Evolutionary conservation across 1,140 invertebrate genomes (phyloP).

Genomic region (Teleogryllus occipitalis): DNA sequence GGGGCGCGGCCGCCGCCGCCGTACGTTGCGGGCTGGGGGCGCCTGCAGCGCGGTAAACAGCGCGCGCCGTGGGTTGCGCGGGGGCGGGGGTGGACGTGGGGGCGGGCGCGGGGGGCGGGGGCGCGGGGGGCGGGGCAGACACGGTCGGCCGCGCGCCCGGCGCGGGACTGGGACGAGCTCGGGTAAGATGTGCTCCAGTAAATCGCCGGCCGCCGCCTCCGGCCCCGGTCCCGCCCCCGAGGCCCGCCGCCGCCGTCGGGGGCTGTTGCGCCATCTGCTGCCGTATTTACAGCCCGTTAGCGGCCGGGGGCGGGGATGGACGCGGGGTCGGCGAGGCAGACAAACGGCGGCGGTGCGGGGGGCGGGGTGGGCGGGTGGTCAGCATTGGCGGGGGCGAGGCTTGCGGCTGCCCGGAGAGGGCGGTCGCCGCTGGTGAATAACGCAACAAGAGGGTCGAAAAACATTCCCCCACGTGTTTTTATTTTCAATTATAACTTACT

Average conservation of each 20-base stretch:
- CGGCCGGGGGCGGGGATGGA: background rate
- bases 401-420: background rate
- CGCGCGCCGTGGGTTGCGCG: no score
- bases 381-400: no score
- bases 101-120: no score
- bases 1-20: no score
- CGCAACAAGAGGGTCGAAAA: background rate
- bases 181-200: background rate
- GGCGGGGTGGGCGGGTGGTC: background rate
- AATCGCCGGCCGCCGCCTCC: background rate
- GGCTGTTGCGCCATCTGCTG: no score
- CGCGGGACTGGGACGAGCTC: background rate
- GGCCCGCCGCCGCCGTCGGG: no score
- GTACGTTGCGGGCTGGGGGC: no score
- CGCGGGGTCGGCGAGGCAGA: background rate
- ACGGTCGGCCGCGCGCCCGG: background rate
- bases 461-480: background rate
- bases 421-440: background rate
- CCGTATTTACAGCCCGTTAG: conserved; percentile 3
- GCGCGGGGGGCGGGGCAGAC: background rate
- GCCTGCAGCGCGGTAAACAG: no score
- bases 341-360: background rate
- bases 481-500: background rate
- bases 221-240: no score
- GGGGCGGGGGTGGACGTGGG: no score